These are phyloP conservation scores for Pagrus major DNA, from an alignment of 2,113 vertebrate species.

Conservation along the genomic window DNA sequence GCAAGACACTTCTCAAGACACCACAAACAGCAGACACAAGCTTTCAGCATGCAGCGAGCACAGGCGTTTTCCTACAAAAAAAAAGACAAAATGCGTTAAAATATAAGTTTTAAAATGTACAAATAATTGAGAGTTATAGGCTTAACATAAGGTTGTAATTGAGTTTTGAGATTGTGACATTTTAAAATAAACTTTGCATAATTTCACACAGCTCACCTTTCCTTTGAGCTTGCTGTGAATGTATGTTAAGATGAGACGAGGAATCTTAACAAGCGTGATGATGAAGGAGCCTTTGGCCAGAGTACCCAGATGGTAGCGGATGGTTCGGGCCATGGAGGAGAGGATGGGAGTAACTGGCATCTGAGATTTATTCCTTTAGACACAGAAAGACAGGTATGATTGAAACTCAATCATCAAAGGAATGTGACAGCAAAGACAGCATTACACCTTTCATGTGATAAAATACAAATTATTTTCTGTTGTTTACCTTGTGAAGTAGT, in stretches of 20 bases:
- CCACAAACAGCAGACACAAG: constrained; percentile 98
- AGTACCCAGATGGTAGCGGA: constrained; percentile 96
- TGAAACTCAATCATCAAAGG: neutral
- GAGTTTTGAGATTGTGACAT: neutral
- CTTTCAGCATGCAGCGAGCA: constrained; percentile 96
- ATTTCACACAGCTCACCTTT: constrained; percentile 86
- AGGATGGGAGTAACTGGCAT: constrained; percentile 92
- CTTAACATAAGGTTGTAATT: neutral
- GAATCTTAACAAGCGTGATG: constrained; percentile 98
- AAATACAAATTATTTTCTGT: neutral
- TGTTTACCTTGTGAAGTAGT: constrained; percentile 95
- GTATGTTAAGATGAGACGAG: constrained; percentile 95
- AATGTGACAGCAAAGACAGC: neutral
- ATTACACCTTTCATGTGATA: neutral
- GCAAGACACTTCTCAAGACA: constrained; percentile 98
- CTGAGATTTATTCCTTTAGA: constrained; percentile 90
- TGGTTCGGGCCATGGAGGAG: constrained; percentile 88
- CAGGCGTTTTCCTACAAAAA: constrained; percentile 92
- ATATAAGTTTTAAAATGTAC: neutral
- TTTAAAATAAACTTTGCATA: neutral
- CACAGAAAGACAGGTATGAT: neutral
- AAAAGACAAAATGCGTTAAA: neutral
- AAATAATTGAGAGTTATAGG: neutral
- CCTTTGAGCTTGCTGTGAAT: constrained; percentile 97
- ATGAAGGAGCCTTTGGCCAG: constrained; percentile 98